phyloP scores from a whole-genome alignment of 2,113 vertebrate genomes.

The Ophthalmolycus amberensis region DNA sequence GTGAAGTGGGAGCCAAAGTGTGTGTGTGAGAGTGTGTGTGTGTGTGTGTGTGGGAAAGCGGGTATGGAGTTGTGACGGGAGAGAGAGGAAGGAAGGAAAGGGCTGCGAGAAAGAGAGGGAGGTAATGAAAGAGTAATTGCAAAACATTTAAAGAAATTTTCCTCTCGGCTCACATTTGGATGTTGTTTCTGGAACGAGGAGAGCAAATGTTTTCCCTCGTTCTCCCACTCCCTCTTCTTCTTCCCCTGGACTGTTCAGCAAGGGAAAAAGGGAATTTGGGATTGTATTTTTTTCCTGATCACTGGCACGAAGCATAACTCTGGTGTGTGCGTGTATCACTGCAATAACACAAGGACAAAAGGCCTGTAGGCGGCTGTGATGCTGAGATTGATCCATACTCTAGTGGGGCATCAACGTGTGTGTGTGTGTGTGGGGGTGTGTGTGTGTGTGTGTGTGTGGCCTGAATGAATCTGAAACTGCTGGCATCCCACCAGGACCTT shows the following conservation, averaged over 20 bases:
- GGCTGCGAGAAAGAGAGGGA: slow-evolving; percentile 3
- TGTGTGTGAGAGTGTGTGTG: background rate
- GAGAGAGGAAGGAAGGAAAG: background rate
- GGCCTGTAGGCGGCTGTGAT: slow-evolving; percentile 52
- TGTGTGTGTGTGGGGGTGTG: slow-evolving; percentile 16
- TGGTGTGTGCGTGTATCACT: slow-evolving; percentile 12
- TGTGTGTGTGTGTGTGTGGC: slow-evolving; percentile 50
- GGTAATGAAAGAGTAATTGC: slow-evolving; percentile 68
- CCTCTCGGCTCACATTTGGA: slow-evolving; percentile 71
- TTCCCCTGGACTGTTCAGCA: slow-evolving; percentile 29
- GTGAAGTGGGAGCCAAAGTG: slow-evolving; percentile 65
- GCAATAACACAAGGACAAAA: slow-evolving; percentile 26
- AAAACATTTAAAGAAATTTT: slow-evolving; percentile 74
- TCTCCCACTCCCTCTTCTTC: slow-evolving; percentile 30
- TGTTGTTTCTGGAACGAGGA: slow-evolving; percentile 75
- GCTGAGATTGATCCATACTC: slow-evolving; percentile 61
- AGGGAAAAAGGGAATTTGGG: slow-evolving; percentile 41
- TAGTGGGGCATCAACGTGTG: slow-evolving; percentile 26
- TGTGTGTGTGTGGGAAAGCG: background rate
- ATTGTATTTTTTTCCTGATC: slow-evolving; percentile 26
- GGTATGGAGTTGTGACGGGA: slow-evolving; percentile 9
- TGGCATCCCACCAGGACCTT: slow-evolving; percentile 49
- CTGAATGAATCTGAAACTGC: slow-evolving; percentile 61
- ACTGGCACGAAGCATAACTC: slow-evolving; percentile 8
- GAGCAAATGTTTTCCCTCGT: slow-evolving; percentile 58